phyloP scores from a whole-genome alignment of 2,888 invertebrate genomes.

The Hyppa rectilinea region DNA sequence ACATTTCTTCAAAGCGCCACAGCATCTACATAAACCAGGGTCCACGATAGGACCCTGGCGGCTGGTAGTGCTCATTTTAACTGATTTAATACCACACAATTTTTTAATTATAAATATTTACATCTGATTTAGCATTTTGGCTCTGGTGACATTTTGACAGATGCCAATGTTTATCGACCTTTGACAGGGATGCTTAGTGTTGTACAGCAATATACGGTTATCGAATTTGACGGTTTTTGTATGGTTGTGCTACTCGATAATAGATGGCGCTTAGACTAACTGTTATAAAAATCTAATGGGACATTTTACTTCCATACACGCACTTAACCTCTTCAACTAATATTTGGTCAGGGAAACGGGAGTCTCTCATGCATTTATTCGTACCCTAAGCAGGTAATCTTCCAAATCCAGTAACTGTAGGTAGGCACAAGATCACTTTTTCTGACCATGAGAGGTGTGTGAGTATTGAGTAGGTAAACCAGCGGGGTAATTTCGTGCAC shows the following conservation, averaged over 20 bases:
- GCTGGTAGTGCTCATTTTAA: slow-evolving; percentile 67
- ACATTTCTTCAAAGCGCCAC: slow-evolving; percentile 82
- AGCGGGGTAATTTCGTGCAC: too few relatives aligned
- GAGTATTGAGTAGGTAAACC: too few relatives aligned
- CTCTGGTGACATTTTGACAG: slow-evolving; percentile 32
- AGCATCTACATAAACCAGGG: slow-evolving; percentile 82
- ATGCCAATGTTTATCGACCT: slow-evolving; percentile 42
- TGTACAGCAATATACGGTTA: neutral
- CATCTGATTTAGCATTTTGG: slow-evolving; percentile 20
- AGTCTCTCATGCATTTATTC: neutral
- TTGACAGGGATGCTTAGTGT: slow-evolving; percentile 29
- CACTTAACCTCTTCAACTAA: too few relatives aligned
- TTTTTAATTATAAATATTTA: slow-evolving; percentile 57
- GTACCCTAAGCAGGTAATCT: neutral
- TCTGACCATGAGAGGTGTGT: neutral
- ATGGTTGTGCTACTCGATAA: slow-evolving; percentile 9
- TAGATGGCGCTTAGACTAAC: slow-evolving; percentile 20
- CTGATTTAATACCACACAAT: neutral
- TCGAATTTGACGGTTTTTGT: neutral
- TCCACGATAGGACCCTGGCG: slow-evolving; percentile 81
- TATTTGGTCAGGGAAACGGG: neutral
- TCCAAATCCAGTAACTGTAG: too few relatives aligned
- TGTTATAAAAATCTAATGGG: neutral
- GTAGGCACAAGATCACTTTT: neutral
- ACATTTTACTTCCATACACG: too few relatives aligned